Evolutionary conservation across 2,888 invertebrate genomes (phyloP).

Genomic region (Dryocosmus kuriphilus): DNA sequence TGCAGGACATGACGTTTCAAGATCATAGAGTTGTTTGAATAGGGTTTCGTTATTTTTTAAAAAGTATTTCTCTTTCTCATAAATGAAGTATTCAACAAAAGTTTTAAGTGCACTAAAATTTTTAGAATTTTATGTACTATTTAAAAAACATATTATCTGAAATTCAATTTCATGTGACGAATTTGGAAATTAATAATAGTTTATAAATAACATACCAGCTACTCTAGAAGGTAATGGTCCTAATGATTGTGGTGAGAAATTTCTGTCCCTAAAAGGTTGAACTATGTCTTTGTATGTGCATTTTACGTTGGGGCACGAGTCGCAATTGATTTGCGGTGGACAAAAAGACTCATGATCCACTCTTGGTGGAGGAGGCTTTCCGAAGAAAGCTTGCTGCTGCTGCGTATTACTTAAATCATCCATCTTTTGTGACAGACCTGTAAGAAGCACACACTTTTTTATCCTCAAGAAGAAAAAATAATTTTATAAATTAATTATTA

Average conservation of each 20-base stretch:
- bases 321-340: constrained; percentile 81
- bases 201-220: constrained; percentile 64
- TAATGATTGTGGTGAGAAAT: constrained; percentile 58
- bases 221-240: constrained; percentile 64
- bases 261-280: constrained; percentile 65
- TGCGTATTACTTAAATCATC: constrained; percentile 34
- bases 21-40: too few relatives aligned
- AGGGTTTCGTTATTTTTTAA: too few relatives aligned
- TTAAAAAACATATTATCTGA: too few relatives aligned
- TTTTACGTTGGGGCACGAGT: constrained; percentile 81
- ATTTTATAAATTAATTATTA: too few relatives aligned
- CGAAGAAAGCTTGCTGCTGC: constrained; percentile 78
- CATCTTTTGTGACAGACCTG: constrained; percentile 28
- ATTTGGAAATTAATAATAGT: neutral
- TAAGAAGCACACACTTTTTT: neutral
- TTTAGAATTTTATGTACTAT: too few relatives aligned
- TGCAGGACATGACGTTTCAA: too few relatives aligned
- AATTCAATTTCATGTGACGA: neutral
- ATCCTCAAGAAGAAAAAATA: neutral
- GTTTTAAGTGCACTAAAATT: too few relatives aligned
- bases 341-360: constrained; percentile 82
- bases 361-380: constrained; percentile 82
- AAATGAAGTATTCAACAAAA: too few relatives aligned
- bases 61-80: too few relatives aligned
- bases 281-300: constrained; percentile 71